Evolutionary conservation across 2,113 vertebrate genomes (phyloP).

Genomic region (zebrafish (Danio rerio)): DNA sequence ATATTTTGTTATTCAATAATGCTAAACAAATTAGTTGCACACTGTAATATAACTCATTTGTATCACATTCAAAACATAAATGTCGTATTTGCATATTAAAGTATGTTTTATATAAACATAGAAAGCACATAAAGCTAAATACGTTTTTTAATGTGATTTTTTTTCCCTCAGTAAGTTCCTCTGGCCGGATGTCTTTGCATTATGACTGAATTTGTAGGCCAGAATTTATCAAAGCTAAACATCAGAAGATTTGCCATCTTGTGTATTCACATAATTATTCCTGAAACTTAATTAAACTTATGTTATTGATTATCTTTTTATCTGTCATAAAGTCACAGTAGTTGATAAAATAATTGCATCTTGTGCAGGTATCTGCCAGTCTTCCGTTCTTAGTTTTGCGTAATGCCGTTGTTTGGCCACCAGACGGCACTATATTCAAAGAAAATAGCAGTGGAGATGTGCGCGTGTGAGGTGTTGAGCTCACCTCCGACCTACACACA

Average conservation of each 20-base stretch:
- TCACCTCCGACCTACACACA: neutral
- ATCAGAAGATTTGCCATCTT: neutral
- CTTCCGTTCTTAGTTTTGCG: neutral
- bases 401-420: conserved; percentile 42
- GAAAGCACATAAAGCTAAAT: neutral
- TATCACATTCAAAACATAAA: neutral
- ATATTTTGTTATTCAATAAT: no score
- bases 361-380: neutral
- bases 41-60: neutral
- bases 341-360: neutral
- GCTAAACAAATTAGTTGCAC: no score
- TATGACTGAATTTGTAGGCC: neutral
- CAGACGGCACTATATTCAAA: conserved; percentile 62
- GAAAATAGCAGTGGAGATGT: neutral
- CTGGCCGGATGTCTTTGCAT: neutral
- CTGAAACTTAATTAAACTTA: neutral
- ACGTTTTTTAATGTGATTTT: neutral
- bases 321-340: neutral
- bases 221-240: neutral
- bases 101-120: neutral
- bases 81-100: neutral
- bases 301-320: neutral
- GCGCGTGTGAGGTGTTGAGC: neutral
- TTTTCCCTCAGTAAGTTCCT: neutral
- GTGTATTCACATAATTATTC: neutral